Conservation (phyloP, 2,888 invertebrate species). For the Platerodrilus igneus region DNA sequence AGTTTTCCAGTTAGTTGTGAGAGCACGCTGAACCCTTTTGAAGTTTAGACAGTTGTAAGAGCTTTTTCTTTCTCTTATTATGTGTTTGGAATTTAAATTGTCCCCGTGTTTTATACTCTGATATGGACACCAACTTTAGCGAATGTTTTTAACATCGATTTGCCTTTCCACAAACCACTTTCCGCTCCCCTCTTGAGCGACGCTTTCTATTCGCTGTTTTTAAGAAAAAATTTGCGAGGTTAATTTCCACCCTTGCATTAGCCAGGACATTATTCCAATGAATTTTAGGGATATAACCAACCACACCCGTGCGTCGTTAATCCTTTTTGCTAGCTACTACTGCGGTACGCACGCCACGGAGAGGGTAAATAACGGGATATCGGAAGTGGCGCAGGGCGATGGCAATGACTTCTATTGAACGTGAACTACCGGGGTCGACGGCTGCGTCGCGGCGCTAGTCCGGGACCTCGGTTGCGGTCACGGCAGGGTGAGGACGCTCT, state of each 20-base stretch:
- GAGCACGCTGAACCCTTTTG: no score
- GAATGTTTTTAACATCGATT: no score
- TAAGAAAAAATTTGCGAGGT: not conserved
- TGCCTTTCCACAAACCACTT: no score
- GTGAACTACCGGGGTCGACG: conserved; percentile 52
- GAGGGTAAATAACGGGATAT: conserved; percentile 28
- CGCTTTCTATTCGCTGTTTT: no score
- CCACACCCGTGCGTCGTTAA: conserved; percentile 24
- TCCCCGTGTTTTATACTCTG: no score
- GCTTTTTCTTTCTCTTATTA: no score
- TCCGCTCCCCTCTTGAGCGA: no score
- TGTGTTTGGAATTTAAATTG: no score
- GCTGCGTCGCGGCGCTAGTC: conserved; percentile 41
- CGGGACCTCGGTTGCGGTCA: conserved; percentile 42
- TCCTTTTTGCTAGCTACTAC: conserved; percentile 18
- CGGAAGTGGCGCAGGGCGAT: conserved; percentile 34
- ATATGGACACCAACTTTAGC: no score
- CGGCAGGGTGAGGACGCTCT: conserved; percentile 35
- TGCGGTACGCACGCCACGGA: conserved; percentile 22
- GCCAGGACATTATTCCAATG: not conserved
- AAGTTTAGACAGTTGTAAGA: no score
- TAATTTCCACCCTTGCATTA: not conserved
- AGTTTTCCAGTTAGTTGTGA: no score
- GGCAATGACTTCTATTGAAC: conserved; percentile 53
- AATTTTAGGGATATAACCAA: conserved; percentile 15